phyloP scores from a whole-genome alignment of 2,797 vertebrate species.

The Argentina silus region DNA sequence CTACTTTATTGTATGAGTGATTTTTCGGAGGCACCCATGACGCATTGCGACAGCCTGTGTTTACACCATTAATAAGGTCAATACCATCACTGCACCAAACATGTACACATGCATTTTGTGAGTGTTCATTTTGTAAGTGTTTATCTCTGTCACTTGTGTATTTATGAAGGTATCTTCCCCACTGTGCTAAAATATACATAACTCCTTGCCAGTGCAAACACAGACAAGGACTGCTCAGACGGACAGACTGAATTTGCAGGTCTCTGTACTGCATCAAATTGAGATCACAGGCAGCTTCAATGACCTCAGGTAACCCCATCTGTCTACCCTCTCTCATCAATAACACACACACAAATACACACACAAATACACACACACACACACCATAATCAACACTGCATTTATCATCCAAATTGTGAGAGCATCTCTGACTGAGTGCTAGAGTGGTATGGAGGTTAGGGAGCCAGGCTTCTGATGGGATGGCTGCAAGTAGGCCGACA shows the following conservation, averaged over 20 bases:
- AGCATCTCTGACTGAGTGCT: neutral
- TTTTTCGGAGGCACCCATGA: too few relatives aligned
- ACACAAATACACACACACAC: too few relatives aligned
- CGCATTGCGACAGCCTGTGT: too few relatives aligned
- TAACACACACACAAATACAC: neutral
- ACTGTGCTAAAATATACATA: neutral
- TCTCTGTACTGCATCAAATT: neutral
- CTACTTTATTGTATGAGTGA: too few relatives aligned
- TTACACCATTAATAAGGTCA: too few relatives aligned
- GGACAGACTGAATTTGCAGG: neutral
- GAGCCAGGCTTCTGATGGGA: neutral
- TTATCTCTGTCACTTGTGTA: constrained; percentile 10
- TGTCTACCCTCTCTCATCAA: neutral
- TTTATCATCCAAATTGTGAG: neutral
- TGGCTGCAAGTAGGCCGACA: neutral
- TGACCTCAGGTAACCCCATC: neutral
- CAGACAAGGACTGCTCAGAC: neutral
- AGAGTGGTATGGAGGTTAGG: neutral
- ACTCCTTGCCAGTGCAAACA: neutral
- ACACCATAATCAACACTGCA: neutral
- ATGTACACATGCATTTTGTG: neutral
- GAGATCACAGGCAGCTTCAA: neutral
- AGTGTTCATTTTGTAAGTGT: neutral
- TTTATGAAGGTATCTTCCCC: neutral
- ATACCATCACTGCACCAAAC: neutral